Evolutionary conservation across 2,888 invertebrate genomes (phyloP).

Genomic region (Rhaphigaster nebulosa): DNA sequence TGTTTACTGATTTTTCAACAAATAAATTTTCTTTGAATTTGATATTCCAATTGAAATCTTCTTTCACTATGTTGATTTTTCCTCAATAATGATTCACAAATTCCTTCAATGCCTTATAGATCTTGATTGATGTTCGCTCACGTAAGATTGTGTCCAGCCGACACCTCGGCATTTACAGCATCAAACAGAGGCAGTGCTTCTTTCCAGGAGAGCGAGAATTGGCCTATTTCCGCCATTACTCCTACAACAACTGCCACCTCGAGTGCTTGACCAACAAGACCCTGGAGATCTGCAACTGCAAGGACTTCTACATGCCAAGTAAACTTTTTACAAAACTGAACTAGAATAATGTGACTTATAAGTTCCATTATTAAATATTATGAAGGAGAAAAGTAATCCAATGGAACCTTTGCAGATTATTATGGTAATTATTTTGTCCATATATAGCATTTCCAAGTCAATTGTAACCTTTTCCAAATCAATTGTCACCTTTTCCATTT

Average conservation of each 20-base stretch:
- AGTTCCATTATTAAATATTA: no score
- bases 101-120: neutral
- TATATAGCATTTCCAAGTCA: no score
- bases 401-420: no score
- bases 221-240: conserved; percentile 42
- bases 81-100: neutral
- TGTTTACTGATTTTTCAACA: neutral
- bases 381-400: no score
- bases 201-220: conserved; percentile 50
- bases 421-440: no score
- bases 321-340: neutral
- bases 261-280: conserved; percentile 55
- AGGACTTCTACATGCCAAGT: conserved; percentile 56
- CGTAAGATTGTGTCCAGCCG: neutral
- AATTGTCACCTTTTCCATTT: no score
- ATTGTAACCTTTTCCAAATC: no score
- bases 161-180: conserved; percentile 10
- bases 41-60: no score
- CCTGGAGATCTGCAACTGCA: conserved; percentile 7
- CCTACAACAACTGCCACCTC: conserved; percentile 53
- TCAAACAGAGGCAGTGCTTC: conserved; percentile 40
- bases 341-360: neutral
- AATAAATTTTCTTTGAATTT: no score
- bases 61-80: neutral
- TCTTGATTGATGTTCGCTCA: conserved; percentile 13